A percentile compares a stretch with the other conserved stretches of the same genome.
Evolutionary conservation across 2,797 vertebrate species (phyloP).

Genomic region (Lycodopsis pacificus): DNA sequence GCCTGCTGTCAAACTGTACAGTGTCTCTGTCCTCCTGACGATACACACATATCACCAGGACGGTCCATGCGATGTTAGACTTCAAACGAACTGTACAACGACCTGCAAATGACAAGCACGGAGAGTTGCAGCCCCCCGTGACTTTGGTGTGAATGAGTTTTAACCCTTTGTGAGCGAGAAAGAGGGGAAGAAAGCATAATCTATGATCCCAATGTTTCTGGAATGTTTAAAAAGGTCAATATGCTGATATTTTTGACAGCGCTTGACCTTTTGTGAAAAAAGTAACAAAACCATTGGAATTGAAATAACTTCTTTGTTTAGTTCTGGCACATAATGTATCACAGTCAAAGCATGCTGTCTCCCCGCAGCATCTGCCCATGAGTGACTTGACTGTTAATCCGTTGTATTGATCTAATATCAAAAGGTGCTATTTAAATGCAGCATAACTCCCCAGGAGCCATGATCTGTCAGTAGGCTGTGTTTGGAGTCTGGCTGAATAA

Average conservation of each 20-base stretch:
- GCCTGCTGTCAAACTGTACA: slow-evolving; percentile 50
- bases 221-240: slow-evolving; percentile 93
- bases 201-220: slow-evolving; percentile 87
- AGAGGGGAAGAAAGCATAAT: slow-evolving; percentile 81
- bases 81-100: slow-evolving; percentile 82
- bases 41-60: slow-evolving; percentile 73
- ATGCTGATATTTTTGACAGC: slow-evolving; percentile 90
- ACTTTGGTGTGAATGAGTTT: slow-evolving; percentile 81
- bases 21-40: slow-evolving; percentile 64
- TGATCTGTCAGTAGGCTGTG: slow-evolving; percentile 74
- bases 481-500: slow-evolving; percentile 80
- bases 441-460: slow-evolving; percentile 73
- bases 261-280: slow-evolving; percentile 88
- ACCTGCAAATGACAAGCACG: slow-evolving; percentile 82
- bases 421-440: slow-evolving; percentile 86
- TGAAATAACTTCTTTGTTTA: slow-evolving; percentile 91
- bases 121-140: slow-evolving; percentile 70
- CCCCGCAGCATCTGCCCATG: slow-evolving; percentile 82
- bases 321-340: slow-evolving; percentile 88
- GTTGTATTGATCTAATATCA: slow-evolving; percentile 84
- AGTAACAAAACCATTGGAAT: slow-evolving; percentile 89
- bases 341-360: slow-evolving; percentile 86
- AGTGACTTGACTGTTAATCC: slow-evolving; percentile 88
- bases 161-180: slow-evolving; percentile 80
- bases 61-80: slow-evolving; percentile 70